phyloP scores from a whole-genome alignment of 2,797 vertebrate genomes.

The Pantherophis vulpinus region DNA sequence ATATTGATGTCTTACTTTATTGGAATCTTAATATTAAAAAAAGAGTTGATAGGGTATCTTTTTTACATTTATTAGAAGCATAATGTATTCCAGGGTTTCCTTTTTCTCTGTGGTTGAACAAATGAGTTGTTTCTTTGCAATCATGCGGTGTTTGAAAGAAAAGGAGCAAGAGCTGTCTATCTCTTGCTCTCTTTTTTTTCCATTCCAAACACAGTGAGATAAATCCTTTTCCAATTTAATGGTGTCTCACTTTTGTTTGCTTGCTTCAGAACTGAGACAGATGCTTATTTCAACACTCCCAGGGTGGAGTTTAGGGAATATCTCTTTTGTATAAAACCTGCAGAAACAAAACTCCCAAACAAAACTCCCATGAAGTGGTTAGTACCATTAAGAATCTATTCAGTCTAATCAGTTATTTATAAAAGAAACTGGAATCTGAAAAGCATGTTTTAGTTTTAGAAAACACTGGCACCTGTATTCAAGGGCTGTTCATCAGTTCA shows the following conservation, averaged over 20 bases:
- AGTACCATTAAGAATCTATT: background rate
- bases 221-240: background rate
- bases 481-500: background rate
- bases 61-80: background rate
- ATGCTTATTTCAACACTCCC: background rate
- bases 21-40: background rate
- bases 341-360: background rate
- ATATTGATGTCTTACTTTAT: background rate
- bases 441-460: background rate
- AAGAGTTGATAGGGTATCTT: background rate
- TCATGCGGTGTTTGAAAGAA: background rate
- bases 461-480: background rate
- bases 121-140: background rate
- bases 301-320: background rate
- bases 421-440: background rate
- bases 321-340: background rate
- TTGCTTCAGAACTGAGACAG: background rate
- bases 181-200: background rate
- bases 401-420: background rate
- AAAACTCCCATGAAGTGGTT: background rate
- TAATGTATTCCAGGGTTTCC: background rate
- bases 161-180: background rate
- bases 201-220: background rate
- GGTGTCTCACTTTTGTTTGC: background rate
- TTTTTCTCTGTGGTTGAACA: background rate